Conservation (phyloP, 2,797 vertebrate genomes). For the Tenualosa ilisha region DNA sequence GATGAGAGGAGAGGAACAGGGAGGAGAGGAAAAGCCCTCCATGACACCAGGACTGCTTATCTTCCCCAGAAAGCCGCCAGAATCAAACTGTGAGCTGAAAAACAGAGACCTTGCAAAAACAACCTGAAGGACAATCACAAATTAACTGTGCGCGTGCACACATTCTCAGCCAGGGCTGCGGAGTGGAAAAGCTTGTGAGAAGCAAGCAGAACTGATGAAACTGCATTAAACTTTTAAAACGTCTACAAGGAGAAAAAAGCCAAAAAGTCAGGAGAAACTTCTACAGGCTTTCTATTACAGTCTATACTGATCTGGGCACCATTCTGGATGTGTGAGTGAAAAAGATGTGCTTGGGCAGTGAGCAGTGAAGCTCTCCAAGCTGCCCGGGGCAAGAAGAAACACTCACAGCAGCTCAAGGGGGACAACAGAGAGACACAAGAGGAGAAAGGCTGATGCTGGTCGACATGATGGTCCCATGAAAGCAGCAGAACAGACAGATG, state of each 20-base stretch:
- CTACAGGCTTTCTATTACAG: background rate
- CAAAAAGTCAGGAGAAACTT: background rate
- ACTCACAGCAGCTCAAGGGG: constrained; percentile 13
- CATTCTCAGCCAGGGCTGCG: background rate
- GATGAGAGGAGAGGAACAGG: background rate
- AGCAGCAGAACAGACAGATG: background rate
- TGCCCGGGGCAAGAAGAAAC: constrained; percentile 45
- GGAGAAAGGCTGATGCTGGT: background rate
- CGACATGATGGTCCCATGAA: background rate
- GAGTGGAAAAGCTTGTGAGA: background rate
- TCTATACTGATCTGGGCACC: background rate
- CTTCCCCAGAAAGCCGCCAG: constrained; percentile 36
- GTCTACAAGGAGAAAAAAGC: background rate
- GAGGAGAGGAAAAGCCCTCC: background rate
- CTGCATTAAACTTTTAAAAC: background rate
- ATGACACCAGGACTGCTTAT: constrained; percentile 24
- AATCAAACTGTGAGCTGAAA: constrained; percentile 34
- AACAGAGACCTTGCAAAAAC: background rate
- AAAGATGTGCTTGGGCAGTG: background rate
- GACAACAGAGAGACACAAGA: background rate
- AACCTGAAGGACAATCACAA: constrained; percentile 9
- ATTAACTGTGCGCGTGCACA: background rate
- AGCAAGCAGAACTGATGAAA: background rate
- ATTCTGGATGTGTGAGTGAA: background rate
- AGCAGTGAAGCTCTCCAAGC: background rate